Conservation (phyloP, 2,888 invertebrate genomes). For the Mylabris sibirica region DNA sequence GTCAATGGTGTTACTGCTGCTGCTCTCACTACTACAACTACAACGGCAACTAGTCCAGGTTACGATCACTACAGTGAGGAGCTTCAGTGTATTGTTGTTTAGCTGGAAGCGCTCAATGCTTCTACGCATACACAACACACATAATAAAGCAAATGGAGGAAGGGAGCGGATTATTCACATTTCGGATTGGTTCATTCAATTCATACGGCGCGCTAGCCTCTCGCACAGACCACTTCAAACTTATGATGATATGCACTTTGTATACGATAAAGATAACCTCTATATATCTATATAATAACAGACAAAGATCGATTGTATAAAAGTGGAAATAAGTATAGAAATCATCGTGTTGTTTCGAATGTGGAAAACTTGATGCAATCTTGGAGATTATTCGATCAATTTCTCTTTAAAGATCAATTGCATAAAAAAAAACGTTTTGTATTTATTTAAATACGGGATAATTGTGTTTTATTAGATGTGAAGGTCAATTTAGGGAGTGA, state of each 20-base stretch:
- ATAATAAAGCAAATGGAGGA: not conserved
- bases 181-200: conserved; percentile 2
- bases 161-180: not conserved
- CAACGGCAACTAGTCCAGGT: conserved; percentile 14
- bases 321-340: conserved; percentile 3
- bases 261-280: not conserved
- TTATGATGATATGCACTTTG: not conserved
- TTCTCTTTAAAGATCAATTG: no score
- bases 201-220: not conserved
- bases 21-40: conserved; percentile 35
- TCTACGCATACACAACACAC: not conserved
- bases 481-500: conserved; percentile 1
- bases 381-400: no score
- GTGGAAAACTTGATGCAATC: not conserved
- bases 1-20: no score
- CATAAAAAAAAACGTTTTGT: not conserved
- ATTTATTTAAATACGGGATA: not conserved
- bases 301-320: not conserved
- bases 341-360: not conserved
- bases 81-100: not conserved
- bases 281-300: no score
- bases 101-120: not conserved
- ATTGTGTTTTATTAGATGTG: not conserved
- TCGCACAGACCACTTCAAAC: not conserved
- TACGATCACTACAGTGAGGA: not conserved